Percentiles rank a stretch among this genome's conserved stretches.
Evolutionary conservation across 2,888 invertebrate species (phyloP).

Genomic region (Folsomia manolachei): DNA sequence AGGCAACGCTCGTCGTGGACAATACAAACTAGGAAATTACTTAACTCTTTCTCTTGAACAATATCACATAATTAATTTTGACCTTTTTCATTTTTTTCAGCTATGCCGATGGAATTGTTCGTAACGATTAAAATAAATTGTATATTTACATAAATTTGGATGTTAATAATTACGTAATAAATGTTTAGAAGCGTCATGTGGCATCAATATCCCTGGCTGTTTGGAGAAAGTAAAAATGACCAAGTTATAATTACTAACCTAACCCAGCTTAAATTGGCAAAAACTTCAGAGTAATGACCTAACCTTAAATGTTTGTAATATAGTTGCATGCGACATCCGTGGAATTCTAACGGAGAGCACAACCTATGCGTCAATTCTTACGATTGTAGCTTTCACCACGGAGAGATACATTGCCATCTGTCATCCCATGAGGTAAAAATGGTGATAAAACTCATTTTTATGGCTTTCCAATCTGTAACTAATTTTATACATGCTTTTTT

Average conservation of each 20-base stretch:
- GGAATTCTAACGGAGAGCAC: constrained; percentile 56
- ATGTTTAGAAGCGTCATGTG: not conserved
- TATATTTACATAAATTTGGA: no score
- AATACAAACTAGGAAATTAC: no score
- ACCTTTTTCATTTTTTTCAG: constrained; percentile 12
- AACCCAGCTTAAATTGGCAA: no score
- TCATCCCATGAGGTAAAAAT: constrained; percentile 53
- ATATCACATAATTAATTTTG: not conserved
- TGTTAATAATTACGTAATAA: not conserved
- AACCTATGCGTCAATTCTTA: constrained; percentile 57
- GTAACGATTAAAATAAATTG: no score
- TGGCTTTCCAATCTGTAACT: no score
- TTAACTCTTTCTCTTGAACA: not conserved
- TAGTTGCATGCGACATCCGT: constrained; percentile 55
- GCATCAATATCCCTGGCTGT: constrained; percentile 14
- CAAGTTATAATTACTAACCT: not conserved
- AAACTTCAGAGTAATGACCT: no score
- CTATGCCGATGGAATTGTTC: constrained; percentile 17
- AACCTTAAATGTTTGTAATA: not conserved
- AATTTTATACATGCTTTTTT: no score
- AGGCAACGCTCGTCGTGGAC: no score
- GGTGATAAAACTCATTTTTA: not conserved
- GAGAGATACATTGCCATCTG: constrained; percentile 55
- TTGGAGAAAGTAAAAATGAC: not conserved
- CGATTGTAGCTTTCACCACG: constrained; percentile 56